Base-by-base conservation (phyloP, 2,113 vertebrate species). In the Geothlypis trichas region DNA sequence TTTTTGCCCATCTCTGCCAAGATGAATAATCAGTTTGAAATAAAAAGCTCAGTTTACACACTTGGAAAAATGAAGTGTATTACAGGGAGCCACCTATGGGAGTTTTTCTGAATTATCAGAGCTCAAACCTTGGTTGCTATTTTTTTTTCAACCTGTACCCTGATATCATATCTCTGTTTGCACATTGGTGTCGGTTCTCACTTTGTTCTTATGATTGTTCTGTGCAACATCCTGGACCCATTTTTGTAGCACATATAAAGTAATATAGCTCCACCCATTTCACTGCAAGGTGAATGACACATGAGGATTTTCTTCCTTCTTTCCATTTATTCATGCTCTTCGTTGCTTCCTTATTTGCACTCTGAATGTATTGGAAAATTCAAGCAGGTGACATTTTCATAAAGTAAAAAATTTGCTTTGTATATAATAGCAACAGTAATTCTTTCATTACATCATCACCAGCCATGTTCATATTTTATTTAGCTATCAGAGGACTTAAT, bases 111-210 rank as follows among this genome's bases (percentile, higher is more conserved):
- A 26, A 23, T 15, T 30, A 21, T 16, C 6, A 16, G 13, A 41
- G 2, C 13, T 78, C 31, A 30, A 9, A n/a, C 5, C 5, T 77
- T 44, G n/a, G 4, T 27, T 4, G 52, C 7, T 28, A 5, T 7
- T 55, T 14, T 35, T 15, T 10, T 10, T 2, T 9, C 33, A 31
- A 4, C 6, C 7, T 28, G 5, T n/a, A 27, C 5, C 4, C 46
- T 72, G 72, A 7, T 18, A 22, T 39, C 61, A 9, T 11, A 11
- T 14, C 21, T 76, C 11, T 63, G 13, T 16, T 42, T 71, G 13
- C 33, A 47, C n/a, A 8, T 4, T 49, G 24, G 4, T 66, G 41
- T 12, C 33, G 35, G 21, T 6, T 37, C 21, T 69, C 41, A 21
- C 27, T 77, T 87, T 62, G 9, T 23, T 66, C 19, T 62, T 51